A percentile compares a stretch with the other conserved stretches of the same genome.
Evolutionary conservation across 1,140 invertebrate genomes (phyloP).

Genomic region (Pseudomyrmex flavicornis): DNA sequence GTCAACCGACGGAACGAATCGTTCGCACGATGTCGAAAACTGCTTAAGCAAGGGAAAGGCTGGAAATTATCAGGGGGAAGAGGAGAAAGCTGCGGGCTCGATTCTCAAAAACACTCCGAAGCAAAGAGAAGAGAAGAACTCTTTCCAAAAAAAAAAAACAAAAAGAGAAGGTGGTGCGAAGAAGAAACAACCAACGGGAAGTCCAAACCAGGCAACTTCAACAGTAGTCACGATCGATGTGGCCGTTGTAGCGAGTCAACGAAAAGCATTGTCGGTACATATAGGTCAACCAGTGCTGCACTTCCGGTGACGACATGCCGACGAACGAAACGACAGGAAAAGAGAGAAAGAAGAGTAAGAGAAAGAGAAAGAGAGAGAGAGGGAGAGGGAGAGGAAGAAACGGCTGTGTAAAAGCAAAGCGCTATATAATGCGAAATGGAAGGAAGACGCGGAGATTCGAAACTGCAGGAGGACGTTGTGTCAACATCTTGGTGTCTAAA

Average conservation of each 20-base stretch:
- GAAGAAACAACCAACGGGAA: slow-evolving; percentile 46
- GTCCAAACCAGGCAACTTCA: slow-evolving; percentile 60
- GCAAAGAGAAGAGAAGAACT: background rate
- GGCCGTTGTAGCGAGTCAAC: slow-evolving; percentile 63
- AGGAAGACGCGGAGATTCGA: slow-evolving; percentile 26
- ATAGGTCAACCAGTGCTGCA: slow-evolving; percentile 63
- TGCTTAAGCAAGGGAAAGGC: slow-evolving; percentile 36
- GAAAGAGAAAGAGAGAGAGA: background rate
- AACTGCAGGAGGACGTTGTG: slow-evolving; percentile 21
- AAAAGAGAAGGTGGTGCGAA: background rate
- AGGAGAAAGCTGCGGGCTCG: slow-evolving; percentile 18
- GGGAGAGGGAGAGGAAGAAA: background rate
- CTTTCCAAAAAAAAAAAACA: background rate
- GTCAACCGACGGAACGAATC: slow-evolving; percentile 28
- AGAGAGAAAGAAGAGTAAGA: slow-evolving; percentile 13
- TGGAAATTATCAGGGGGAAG: slow-evolving; percentile 59
- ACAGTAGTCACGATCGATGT: slow-evolving; percentile 46
- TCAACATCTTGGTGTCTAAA: slow-evolving; percentile 50
- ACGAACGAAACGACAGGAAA: slow-evolving; percentile 19
- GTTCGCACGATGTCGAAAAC: slow-evolving; percentile 30
- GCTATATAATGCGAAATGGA: slow-evolving; percentile 9
- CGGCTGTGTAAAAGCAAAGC: slow-evolving; percentile 34
- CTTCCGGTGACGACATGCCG: slow-evolving; percentile 54
- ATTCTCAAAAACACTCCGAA: background rate
- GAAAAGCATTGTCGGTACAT: slow-evolving; percentile 67